These are phyloP conservation scores for Drosophila kepulauana DNA, from an alignment of 1,140 invertebrate species.

Conservation along the genomic window DNA sequence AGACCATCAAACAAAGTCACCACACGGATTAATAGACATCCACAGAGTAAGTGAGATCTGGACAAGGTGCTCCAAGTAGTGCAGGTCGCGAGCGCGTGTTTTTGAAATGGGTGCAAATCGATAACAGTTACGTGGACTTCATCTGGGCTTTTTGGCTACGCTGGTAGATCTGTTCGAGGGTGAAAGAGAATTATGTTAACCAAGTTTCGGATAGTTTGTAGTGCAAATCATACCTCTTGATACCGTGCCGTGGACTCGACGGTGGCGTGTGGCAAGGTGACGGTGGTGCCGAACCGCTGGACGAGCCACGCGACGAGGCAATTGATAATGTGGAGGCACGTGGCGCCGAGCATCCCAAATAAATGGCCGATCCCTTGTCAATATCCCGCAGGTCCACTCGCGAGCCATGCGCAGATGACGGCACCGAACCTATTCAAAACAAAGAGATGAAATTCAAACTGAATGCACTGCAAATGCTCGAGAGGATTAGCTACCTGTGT, in stretches of 20 bases:
- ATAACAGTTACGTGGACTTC: constrained; percentile 44
- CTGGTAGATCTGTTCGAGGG: constrained; percentile 64
- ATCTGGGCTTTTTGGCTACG: constrained; percentile 76
- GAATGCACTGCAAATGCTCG: neutral
- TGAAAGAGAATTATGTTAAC: neutral
- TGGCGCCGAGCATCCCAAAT: constrained; percentile 79
- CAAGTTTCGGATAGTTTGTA: neutral
- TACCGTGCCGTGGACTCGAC: constrained; percentile 86
- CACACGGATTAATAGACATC: neutral
- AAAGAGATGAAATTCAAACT: neutral
- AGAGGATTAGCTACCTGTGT: constrained; percentile 86
- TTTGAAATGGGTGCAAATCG: constrained; percentile 26
- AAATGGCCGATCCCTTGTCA: constrained; percentile 86
- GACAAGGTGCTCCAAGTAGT: constrained; percentile 1
- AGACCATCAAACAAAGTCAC: neutral
- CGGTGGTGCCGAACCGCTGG: constrained; percentile 86
- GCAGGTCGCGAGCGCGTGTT: constrained; percentile 45
- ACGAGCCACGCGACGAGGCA: constrained; percentile 77
- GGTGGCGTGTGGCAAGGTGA: constrained; percentile 87
- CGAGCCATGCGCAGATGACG: constrained; percentile 89
- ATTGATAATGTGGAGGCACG: constrained; percentile 70
- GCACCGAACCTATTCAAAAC: constrained; percentile 85
- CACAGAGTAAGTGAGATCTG: neutral
- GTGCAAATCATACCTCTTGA: constrained; percentile 57
- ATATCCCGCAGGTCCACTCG: constrained; percentile 88